Evolutionary conservation across 2,797 vertebrate genomes (phyloP).

Genomic region (Takifugu rubripes): DNA sequence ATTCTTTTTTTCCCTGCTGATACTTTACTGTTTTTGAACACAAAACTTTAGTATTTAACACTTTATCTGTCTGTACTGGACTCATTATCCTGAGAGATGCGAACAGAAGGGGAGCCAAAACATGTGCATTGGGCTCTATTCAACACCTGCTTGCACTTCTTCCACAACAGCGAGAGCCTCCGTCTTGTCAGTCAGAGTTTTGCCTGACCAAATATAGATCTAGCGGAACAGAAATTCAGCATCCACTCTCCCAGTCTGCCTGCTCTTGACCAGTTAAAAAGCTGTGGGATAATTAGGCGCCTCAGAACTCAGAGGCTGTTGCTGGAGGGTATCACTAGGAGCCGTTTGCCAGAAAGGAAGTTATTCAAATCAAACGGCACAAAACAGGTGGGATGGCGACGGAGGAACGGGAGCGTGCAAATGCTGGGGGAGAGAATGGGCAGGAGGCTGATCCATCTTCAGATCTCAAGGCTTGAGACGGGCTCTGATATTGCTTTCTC

Average conservation of each 20-base stretch:
- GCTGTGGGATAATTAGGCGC: conserved; percentile 50
- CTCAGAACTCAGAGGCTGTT: neutral
- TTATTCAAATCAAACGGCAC: conserved; percentile 3
- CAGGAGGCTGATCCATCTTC: neutral
- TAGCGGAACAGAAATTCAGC: conserved; percentile 49
- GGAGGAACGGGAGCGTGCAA: conserved; percentile 15
- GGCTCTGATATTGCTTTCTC: conserved; percentile 39
- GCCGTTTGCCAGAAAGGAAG: conserved; percentile 39
- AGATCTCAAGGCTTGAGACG: conserved; percentile 21
- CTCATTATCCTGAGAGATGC: conserved; percentile 13
- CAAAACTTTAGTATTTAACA: neutral
- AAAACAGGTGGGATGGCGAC: conserved; percentile 3
- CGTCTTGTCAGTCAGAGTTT: conserved; percentile 41
- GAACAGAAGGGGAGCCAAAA: conserved; percentile 10
- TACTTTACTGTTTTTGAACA: neutral
- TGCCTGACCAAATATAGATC: conserved; percentile 56
- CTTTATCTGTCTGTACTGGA: neutral
- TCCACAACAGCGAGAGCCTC: conserved; percentile 28
- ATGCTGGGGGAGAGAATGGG: conserved; percentile 7
- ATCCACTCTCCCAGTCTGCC: conserved; percentile 56
- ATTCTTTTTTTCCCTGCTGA: too few relatives aligned
- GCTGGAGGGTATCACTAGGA: conserved; percentile 18
- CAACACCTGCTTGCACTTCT: conserved; percentile 49
- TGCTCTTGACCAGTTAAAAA: conserved; percentile 58
- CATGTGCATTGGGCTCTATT: conserved; percentile 17